Conservation (phyloP, 2,888 invertebrate species). For the Resseliella maxima region DNA sequence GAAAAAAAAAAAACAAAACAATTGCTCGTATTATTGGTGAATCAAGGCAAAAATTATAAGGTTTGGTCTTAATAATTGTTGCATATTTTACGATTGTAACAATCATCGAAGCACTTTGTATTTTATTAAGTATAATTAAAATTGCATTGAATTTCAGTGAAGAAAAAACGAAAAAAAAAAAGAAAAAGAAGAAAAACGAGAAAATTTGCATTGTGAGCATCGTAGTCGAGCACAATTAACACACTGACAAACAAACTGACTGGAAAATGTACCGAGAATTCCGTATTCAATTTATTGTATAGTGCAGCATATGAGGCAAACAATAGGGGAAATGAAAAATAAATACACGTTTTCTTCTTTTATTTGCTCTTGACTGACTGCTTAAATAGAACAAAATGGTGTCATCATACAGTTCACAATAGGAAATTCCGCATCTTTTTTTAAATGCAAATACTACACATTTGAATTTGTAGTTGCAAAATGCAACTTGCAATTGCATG, state of each 20-base stretch:
- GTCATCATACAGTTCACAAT: constrained; percentile 24
- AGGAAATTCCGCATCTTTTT: constrained; percentile 32
- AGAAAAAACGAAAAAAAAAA: too few species aligned
- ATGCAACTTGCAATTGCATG: constrained; percentile 10
- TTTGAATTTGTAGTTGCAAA: too few species aligned
- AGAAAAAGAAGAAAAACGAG: too few species aligned
- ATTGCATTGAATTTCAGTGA: neutral
- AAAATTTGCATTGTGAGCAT: neutral
- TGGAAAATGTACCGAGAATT: neutral
- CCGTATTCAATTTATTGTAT: neutral
- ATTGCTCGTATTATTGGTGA: neutral
- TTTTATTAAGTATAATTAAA: constrained; percentile 18
- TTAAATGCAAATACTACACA: neutral
- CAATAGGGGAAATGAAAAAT: neutral
- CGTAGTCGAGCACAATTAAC: neutral
- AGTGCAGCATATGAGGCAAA: neutral
- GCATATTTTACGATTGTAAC: constrained; percentile 1
- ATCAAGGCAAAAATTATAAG: neutral
- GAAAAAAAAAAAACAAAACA: neutral
- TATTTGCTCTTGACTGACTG: neutral
- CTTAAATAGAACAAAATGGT: constrained; percentile 46
- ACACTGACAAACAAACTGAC: neutral
- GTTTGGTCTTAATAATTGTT: neutral
- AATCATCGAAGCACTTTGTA: neutral
- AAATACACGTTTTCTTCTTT: neutral